Evolutionary conservation across 2,888 invertebrate species (phyloP), one percentile per base, ranked within the genome.

Genomic region (Diarsia rubi): DNA sequence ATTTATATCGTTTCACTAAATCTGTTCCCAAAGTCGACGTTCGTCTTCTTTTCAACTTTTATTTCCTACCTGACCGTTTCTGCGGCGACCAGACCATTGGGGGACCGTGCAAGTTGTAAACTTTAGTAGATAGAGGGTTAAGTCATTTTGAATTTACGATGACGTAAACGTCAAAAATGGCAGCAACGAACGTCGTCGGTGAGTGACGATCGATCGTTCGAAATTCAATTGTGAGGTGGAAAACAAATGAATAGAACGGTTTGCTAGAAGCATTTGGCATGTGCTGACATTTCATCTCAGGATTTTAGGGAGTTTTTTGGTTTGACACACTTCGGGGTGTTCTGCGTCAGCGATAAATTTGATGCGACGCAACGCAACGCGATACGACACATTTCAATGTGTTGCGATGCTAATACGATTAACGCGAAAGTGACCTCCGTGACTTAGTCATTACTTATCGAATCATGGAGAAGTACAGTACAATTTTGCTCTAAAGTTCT

Each of bases 11-110:
- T 60, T 64, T 44, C 37, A 73, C 75, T 71, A 71, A 79, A 82
- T 79, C 83, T 70, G 71, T 63, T 80, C 73, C 16, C 44, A 71
- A 84, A 85, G 74, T 76, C 66, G 67, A 67, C 78, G 78, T 84
- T 77, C 72, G 67, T 87, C 81, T 85, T 83, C 78, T 76, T 86
- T 88, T 81, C 75, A 85, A 86, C 78, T 88, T 86, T 86, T 84
- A 79, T 81, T 86, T 86, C 79, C 69, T 86, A 84, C 86, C 86
- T 88, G 84, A 69, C 78, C 80, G 79, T 78, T 81, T 80, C 81
- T 79, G 75, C 45, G 67, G 78, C 69, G 77, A 82, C 79, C 84
- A 74, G 72, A 80, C 84, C 79, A 83, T 81, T 70, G 69, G 67
- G 67, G 57, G 19, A 27, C 63, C 47, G 78, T 75, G 37, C 69